These are phyloP conservation scores for Pantherophis vulpinus DNA, from an alignment of 2,797 vertebrate genomes.

Conservation along the genomic window DNA sequence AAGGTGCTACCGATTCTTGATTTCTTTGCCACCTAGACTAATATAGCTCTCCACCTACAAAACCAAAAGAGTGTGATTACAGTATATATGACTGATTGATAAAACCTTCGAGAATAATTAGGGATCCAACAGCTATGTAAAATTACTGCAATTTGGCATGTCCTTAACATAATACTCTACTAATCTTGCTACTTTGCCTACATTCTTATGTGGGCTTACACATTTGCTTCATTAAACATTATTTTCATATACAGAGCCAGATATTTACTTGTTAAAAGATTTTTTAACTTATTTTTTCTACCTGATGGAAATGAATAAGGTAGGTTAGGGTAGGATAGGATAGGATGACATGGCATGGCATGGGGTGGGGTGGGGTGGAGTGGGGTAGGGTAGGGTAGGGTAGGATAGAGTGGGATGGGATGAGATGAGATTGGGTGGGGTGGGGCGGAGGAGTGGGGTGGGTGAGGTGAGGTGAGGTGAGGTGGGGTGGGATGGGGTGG, in stretches of 20 bases:
- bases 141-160: neutral
- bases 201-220: neutral
- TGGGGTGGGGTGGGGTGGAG: no score
- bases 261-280: neutral
- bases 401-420: no score
- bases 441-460: no score
- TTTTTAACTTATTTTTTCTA: neutral
- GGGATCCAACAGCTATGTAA: neutral
- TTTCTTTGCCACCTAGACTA: neutral
- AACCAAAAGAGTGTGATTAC: neutral
- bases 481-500: rapidly evolving
- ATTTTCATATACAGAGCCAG: neutral
- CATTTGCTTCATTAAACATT: neutral
- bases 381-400: no score
- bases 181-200: neutral
- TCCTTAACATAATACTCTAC: neutral
- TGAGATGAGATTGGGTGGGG: no score
- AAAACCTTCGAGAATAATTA: neutral
- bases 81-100: neutral
- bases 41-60: neutral
- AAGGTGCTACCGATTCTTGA: neutral
- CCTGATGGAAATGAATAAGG: neutral
- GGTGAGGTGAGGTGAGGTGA: rapidly evolving
- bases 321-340: no score
- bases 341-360: no score